A percentile compares a stretch with the other conserved stretches of the same genome.
phyloP scores from a whole-genome alignment of 2,113 vertebrate species.

The Myanophis thanlyinensis region DNA sequence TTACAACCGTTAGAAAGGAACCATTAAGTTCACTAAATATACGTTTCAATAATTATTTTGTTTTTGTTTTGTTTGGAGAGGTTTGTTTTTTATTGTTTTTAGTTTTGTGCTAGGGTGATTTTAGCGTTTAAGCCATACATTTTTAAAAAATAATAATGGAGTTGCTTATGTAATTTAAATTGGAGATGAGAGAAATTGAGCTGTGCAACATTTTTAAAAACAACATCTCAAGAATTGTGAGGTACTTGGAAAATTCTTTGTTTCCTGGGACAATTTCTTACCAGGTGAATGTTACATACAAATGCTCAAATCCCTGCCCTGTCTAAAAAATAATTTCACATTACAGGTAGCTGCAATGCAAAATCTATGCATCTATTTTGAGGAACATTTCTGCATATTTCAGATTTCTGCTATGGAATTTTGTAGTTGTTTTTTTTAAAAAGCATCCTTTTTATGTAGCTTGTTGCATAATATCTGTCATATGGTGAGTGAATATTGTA shows the following conservation, averaged over 20 bases:
- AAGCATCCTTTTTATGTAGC: not conserved
- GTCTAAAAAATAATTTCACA: not conserved
- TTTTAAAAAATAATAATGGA: not conserved
- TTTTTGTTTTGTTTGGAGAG: not conserved
- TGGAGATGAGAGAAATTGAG: not conserved
- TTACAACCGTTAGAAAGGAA: not conserved
- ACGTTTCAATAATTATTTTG: not conserved
- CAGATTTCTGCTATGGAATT: not conserved
- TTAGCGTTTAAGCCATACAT: not conserved
- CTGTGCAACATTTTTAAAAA: not conserved
- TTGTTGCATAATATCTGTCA: not conserved
- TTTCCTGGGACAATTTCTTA: not conserved
- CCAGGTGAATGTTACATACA: not conserved
- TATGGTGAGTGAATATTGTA: not conserved
- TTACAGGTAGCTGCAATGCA: not conserved
- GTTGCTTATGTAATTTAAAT: not conserved
- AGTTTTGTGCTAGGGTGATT: not conserved
- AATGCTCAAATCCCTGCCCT: not conserved
- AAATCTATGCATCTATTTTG: not conserved
- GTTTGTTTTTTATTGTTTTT: not conserved
- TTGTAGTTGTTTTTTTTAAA: not conserved
- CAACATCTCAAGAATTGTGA: not conserved
- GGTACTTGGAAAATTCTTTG: not conserved
- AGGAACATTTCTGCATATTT: not conserved
- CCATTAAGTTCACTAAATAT: not conserved